Base-by-base conservation (phyloP, 2,113 vertebrate species). In the Ochotona curzoniae region DNA sequence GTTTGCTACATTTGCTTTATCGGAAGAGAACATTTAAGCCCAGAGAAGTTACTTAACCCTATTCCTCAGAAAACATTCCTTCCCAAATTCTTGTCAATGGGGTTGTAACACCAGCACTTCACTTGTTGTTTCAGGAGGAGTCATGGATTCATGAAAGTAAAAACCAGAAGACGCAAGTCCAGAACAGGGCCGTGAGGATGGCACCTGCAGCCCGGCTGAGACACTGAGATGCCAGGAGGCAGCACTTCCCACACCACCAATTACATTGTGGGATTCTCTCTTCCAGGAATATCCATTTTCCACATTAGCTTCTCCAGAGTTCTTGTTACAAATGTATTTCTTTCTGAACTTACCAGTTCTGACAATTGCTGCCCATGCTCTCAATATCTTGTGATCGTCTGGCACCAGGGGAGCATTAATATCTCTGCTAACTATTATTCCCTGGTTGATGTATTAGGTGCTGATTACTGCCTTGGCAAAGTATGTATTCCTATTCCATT, bases 201-300 rank as follows among this genome's bases (percentile, higher is more conserved):
- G 14, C 28, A 66, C 7, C 25, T 67, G 6, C 3, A 17, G 23
- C 11, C 2, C 7, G 20, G 69, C 5, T 0, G 49, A 75, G 51
- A 47, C 14, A 32, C n/a, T n/a, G 61, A 7, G 69, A n/a, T 30
- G n/a, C 20, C 17, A 20, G n/a, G 25, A 9, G 30, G 2, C 23
- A 23, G 15, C 3, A 13, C 0, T 25, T 49, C 4, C 44, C 9
- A 1, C 2, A 6, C 4, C 15, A 30, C 23, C 11, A 3, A 54
- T 15, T 38, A 8, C 13, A 0, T 71, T 70, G 1, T 14, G 38
- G 30, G 35, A 15, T 8, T 8, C 1, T 15, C 5, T 5, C 11
- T 14, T 44, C 64, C 71, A 47, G 5, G 9, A 32, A 4, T 4
- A 26, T 4, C 35, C 54, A 28, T 44, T 64, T 44, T 35, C 71